Evolutionary conservation across 2,888 invertebrate genomes (phyloP).

Genomic region (Plagodis dolabraria): DNA sequence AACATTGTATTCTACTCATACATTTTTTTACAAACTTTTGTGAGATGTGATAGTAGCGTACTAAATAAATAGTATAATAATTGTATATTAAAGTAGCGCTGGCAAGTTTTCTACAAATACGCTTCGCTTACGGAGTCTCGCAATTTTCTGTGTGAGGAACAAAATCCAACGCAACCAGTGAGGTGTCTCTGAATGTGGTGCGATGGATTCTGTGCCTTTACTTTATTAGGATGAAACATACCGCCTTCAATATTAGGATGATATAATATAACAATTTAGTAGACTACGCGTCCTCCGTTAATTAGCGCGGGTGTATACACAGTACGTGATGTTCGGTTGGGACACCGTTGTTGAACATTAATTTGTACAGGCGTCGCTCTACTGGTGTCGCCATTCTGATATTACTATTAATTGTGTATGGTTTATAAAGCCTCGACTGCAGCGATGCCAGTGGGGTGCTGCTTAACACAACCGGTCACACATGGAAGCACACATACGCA

Average conservation of each 20-base stretch:
- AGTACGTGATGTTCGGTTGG: no score
- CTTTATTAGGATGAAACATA: not conserved
- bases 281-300: no score
- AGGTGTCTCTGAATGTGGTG: not conserved
- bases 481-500: no score
- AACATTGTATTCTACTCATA: slow-evolving; percentile 30
- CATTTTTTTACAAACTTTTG: slow-evolving; percentile 51
- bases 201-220: not conserved
- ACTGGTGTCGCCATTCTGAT: no score
- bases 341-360: no score
- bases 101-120: slow-evolving; percentile 54
- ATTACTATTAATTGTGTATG: no score
- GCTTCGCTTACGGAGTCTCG: slow-evolving; percentile 49
- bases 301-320: no score
- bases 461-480: no score
- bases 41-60: slow-evolving; percentile 72
- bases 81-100: slow-evolving; percentile 48
- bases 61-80: slow-evolving; percentile 29
- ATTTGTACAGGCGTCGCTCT: no score
- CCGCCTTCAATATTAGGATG: not conserved
- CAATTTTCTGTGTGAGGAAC: not conserved
- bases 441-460: no score
- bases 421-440: no score
- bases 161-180: not conserved
- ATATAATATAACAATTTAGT: not conserved